phyloP scores from a whole-genome alignment of 2,888 invertebrate species.

The Rhagonycha fulva region DNA sequence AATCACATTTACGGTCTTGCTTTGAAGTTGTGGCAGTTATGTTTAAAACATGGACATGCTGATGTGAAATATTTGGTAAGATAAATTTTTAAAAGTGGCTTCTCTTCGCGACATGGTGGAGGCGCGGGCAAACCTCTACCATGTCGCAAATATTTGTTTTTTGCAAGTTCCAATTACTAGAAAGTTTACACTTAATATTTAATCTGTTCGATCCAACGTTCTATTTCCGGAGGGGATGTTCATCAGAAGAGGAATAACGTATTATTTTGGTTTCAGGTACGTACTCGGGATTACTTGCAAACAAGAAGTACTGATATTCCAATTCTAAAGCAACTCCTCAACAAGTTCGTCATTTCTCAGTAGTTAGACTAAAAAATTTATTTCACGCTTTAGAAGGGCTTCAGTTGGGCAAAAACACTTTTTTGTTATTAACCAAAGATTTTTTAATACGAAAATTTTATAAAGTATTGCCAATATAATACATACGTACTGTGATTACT shows the following conservation, averaged over 20 bases:
- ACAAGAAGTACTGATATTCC: conserved; percentile 30
- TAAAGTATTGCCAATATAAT: background rate
- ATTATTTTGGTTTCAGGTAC: conserved; percentile 36
- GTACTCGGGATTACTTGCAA: conserved; percentile 39
- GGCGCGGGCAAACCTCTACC: no score
- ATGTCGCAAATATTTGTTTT: no score
- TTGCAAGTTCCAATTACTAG: no score
- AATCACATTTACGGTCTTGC: conserved; percentile 70
- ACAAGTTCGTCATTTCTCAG: conserved; percentile 31
- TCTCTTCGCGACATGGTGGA: no score
- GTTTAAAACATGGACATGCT: conserved; percentile 63
- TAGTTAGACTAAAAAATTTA: background rate
- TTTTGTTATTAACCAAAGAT: background rate
- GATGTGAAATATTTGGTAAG: conserved; percentile 51
- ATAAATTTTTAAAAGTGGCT: background rate
- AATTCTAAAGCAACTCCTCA: conserved; percentile 36
- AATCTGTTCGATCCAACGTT: no score
- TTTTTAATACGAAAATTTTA: background rate
- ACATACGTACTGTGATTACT: background rate
- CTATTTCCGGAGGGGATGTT: no score
- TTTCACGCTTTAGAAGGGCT: background rate
- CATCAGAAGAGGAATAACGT: background rate
- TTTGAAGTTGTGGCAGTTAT: conserved; percentile 80
- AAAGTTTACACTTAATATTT: no score
- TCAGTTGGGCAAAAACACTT: background rate